Percentiles rank a stretch among this genome's conserved stretches.
These are phyloP conservation scores for Noctilio leporinus DNA, from an alignment of 2,113 vertebrate genomes.

Conservation along the genomic window DNA sequence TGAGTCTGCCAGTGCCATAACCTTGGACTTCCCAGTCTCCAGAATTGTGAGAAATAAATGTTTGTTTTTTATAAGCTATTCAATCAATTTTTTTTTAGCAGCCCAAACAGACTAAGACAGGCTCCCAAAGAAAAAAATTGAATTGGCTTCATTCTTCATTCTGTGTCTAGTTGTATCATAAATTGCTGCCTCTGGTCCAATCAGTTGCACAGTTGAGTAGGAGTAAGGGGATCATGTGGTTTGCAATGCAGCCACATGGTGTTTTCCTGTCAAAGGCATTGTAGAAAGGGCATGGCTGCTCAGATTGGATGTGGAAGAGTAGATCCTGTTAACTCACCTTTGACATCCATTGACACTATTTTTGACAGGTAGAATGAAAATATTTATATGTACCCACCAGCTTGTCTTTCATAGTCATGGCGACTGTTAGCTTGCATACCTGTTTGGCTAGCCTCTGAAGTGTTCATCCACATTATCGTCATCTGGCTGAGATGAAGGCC, in stretches of 20 bases:
- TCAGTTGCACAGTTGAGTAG: not conserved
- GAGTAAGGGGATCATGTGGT: not conserved
- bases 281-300: not conserved
- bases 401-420: not conserved
- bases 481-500: not conserved
- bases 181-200: not conserved
- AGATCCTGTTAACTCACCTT: not conserved
- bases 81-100: not conserved
- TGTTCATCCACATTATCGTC: not conserved
- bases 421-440: not conserved
- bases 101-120: not conserved
- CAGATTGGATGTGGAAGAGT: not conserved
- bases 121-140: not conserved
- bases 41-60: not conserved
- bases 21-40: not conserved
- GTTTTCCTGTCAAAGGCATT: not conserved
- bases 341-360: not conserved
- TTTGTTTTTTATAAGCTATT: not conserved
- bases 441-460: not conserved
- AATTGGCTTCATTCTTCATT: not conserved
- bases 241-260: not conserved
- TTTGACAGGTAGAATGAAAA: not conserved
- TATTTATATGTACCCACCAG: not conserved
- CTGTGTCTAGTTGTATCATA: not conserved
- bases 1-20: not conserved